Percentiles rank a stretch among this genome's conserved stretches.
phyloP scores from a whole-genome alignment of 2,797 vertebrate genomes.

The Chelon auratus region DNA sequence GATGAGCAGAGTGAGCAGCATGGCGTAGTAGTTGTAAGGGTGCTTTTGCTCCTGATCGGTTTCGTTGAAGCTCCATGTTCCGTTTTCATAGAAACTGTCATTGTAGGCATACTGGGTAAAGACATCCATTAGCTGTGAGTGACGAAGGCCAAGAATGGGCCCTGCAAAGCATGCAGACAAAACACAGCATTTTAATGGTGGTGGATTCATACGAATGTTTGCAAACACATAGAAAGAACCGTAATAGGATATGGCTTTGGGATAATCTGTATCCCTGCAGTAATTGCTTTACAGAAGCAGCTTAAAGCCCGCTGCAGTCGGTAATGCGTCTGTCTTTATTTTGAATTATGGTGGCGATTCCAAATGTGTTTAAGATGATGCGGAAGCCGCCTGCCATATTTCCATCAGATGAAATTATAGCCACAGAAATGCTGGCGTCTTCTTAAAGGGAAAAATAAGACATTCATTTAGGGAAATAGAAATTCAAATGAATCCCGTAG shows the following conservation, averaged over 20 bases:
- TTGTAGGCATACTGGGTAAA: slow-evolving; percentile 93
- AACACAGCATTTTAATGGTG: slow-evolving; percentile 15
- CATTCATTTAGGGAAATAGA: background rate
- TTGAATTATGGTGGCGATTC: background rate
- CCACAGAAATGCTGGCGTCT: background rate
- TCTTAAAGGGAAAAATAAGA: background rate
- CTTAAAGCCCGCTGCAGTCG: background rate
- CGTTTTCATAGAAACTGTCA: slow-evolving; percentile 87
- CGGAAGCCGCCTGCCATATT: background rate
- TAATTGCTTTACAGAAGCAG: slow-evolving; percentile 12
- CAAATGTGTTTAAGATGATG: slow-evolving; percentile 1
- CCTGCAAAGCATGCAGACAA: slow-evolving; percentile 66
- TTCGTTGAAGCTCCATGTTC: slow-evolving; percentile 86
- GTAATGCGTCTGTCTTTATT: slow-evolving; percentile 11
- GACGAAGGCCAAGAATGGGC: slow-evolving; percentile 75
- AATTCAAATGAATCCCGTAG: background rate
- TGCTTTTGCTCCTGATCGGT: slow-evolving; percentile 83
- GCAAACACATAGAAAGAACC: background rate
- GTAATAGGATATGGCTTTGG: background rate
- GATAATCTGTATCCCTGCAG: slow-evolving; percentile 18
- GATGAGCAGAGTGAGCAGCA: slow-evolving; percentile 97
- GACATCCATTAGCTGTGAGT: slow-evolving; percentile 92
- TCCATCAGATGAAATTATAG: background rate
- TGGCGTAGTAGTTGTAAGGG: slow-evolving; percentile 97
- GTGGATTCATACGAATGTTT: slow-evolving; percentile 27